These are phyloP conservation scores for Diacarnus erythraeanus DNA, from an alignment of 37 sponge, comb jelly and placozoan species.

Conservation along the genomic window DNA sequence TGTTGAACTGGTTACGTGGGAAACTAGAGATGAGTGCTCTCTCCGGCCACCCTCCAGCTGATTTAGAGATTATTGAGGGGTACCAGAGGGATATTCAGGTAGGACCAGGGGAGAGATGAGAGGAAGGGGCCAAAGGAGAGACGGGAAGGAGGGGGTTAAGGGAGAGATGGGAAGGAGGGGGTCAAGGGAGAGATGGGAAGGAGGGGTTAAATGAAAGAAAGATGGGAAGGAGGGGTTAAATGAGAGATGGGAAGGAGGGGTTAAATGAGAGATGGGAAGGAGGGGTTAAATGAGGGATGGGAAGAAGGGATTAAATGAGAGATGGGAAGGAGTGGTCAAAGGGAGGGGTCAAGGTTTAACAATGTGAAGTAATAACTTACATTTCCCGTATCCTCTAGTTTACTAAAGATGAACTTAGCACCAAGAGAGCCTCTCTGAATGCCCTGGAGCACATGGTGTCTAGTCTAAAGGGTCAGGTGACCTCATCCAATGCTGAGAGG, in stretches of 20 bases:
- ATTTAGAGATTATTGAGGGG: slow-evolving; percentile 4
- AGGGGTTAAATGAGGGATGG: too few species aligned
- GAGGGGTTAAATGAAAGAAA: not conserved
- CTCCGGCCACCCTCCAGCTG: slow-evolving; percentile 21
- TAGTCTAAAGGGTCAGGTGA: slow-evolving; percentile 5
- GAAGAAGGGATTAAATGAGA: too few species aligned
- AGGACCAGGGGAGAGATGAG: too few species aligned
- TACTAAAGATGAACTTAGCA: not conserved
- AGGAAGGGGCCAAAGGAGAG: not conserved
- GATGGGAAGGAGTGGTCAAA: too few species aligned
- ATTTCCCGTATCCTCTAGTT: too few species aligned
- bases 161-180: not conserved
- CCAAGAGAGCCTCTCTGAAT: not conserved
- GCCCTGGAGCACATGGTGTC: slow-evolving; percentile 4
- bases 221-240: not conserved
- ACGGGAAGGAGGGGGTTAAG: not conserved
- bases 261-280: not conserved
- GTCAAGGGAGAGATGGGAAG: not conserved
- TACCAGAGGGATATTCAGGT: slow-evolving; percentile 19
- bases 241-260: too few species aligned
- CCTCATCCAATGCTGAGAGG: slow-evolving; percentile 3
- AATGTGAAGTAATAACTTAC: too few species aligned
- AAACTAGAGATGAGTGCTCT: slow-evolving; percentile 12
- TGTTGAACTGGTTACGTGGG: slow-evolving; percentile 31
- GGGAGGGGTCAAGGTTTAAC: too few species aligned